phyloP scores from a whole-genome alignment of 2,797 vertebrate species.

The Mormyrus proboscirostris region DNA sequence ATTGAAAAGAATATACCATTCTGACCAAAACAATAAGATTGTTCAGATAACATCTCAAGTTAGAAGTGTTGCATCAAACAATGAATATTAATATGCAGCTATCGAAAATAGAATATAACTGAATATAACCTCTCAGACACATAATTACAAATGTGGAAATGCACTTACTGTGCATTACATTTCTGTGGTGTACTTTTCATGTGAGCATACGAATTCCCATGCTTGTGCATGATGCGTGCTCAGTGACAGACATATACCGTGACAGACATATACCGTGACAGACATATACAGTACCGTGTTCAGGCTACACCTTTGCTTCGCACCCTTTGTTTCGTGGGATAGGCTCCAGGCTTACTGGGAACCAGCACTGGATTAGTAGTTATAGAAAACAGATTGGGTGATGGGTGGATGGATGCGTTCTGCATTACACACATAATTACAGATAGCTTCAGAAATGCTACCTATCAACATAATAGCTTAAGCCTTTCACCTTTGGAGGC shows the following conservation, averaged over 20 bases:
- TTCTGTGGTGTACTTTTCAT: not conserved
- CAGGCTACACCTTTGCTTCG: not conserved
- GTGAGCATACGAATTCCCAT: not conserved
- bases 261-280: too few relatives aligned
- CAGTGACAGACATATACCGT: not conserved
- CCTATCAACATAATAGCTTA: not conserved
- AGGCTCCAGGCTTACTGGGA: not conserved
- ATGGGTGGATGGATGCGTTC: not conserved
- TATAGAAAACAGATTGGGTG: not conserved
- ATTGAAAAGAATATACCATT: not conserved
- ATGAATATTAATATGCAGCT: not conserved
- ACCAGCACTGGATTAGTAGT: not conserved
- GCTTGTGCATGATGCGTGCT: not conserved
- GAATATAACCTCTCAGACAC: not conserved
- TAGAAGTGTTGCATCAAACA: not conserved
- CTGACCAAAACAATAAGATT: not conserved
- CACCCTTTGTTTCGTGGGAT: not conserved
- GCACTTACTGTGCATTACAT: not conserved
- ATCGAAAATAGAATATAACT: not conserved
- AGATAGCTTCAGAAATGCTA: slow-evolving; percentile 12
- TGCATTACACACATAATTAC: slow-evolving; percentile 3
- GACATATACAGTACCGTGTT: not conserved
- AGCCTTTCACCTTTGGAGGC: not conserved
- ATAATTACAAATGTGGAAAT: not conserved
- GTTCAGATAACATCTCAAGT: not conserved